phyloP scores from a whole-genome alignment of 2,113 vertebrate species.

The Rhabdomys dilectus region DNA sequence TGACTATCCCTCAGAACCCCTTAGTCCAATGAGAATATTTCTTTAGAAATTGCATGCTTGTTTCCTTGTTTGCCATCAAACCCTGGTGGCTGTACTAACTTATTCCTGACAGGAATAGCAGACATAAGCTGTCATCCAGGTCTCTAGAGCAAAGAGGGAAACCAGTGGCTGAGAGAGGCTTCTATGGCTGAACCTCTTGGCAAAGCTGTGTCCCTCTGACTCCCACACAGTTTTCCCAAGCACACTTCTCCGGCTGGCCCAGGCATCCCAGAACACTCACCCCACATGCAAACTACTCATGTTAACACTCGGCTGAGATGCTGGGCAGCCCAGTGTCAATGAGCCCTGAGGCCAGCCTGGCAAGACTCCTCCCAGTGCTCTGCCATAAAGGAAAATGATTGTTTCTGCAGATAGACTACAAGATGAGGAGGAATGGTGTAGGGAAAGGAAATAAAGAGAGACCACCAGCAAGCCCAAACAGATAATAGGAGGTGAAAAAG shows the following conservation, averaged over 20 bases:
- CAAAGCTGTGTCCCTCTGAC: background rate
- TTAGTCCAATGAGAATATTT: slow-evolving; percentile 11
- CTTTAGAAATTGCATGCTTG: slow-evolving; percentile 2
- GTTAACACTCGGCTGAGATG: background rate
- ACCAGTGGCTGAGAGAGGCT: background rate
- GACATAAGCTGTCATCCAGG: background rate
- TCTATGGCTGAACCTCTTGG: no score
- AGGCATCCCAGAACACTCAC: background rate
- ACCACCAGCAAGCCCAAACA: background rate
- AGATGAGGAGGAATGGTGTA: background rate
- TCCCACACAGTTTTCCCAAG: background rate
- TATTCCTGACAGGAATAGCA: background rate
- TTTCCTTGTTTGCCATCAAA: background rate
- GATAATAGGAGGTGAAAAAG: background rate
- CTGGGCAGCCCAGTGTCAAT: background rate
- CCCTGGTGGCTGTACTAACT: background rate
- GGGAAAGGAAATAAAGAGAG: background rate
- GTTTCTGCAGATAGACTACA: background rate
- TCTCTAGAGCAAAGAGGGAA: background rate
- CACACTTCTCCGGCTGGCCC: background rate
- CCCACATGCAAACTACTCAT: background rate
- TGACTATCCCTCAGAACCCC: background rate
- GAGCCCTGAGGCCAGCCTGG: background rate
- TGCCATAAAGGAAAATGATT: background rate
- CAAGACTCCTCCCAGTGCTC: no score